These are phyloP conservation scores for Neogale vison DNA, from an alignment of 2,113 vertebrate genomes.

Conservation along the genomic window DNA sequence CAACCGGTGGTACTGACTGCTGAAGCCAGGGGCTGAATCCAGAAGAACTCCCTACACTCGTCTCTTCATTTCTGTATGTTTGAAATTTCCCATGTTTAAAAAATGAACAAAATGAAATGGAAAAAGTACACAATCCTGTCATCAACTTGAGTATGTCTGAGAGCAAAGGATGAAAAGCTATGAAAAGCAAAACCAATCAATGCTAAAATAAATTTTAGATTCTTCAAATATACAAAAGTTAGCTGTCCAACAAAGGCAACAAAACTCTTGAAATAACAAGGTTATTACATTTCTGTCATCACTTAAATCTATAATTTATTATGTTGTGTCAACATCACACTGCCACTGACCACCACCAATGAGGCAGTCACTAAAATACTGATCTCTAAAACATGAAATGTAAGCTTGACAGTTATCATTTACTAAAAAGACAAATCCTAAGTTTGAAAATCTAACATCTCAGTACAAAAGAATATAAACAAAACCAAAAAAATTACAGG, in stretches of 20 bases:
- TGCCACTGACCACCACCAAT: not conserved
- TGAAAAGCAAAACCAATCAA: not conserved
- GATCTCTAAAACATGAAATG: conserved; percentile 26
- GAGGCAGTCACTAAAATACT: not conserved
- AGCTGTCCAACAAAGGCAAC: not conserved
- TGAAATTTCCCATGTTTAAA: conserved; percentile 10
- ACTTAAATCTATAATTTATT: not conserved
- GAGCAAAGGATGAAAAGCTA: conserved; percentile 6
- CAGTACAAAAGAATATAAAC: not conserved
- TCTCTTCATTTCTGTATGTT: not conserved
- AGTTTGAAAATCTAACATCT: conserved; percentile 34
- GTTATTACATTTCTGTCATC: conserved; percentile 34
- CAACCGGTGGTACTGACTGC: not conserved
- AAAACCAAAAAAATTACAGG: not conserved
- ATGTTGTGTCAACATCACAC: not conserved
- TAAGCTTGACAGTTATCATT: not conserved
- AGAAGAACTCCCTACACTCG: not conserved
- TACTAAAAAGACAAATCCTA: conserved; percentile 14
- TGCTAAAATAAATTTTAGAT: conserved; percentile 26
- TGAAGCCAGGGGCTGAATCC: not conserved
- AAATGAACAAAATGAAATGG: conserved; percentile 10
- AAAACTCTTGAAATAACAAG: not conserved
- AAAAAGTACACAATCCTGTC: not conserved
- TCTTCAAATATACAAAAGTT: conserved; percentile 11
- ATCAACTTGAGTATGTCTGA: not conserved